Percentiles rank a stretch among this genome's conserved stretches.
Conservation (phyloP, 1,140 invertebrate species). For the Leptinotarsa lineolata region DNA sequence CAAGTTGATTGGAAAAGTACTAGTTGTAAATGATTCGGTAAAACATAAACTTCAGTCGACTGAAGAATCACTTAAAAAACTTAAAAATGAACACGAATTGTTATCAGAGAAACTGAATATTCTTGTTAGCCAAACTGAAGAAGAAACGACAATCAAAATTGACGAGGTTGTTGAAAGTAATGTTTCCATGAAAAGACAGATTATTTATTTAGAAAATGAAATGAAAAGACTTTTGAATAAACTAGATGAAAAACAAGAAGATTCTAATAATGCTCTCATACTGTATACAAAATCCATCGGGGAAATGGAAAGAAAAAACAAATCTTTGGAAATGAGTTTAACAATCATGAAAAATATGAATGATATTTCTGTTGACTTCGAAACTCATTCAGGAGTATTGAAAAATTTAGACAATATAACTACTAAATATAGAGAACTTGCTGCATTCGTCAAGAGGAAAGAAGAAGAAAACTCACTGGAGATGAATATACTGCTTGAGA, state of each 20-base stretch:
- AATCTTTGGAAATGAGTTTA: constrained; percentile 49
- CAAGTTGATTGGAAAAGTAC: not conserved
- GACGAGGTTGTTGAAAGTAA: constrained; percentile 26
- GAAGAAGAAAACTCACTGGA: constrained; percentile 33
- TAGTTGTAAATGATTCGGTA: constrained; percentile 8
- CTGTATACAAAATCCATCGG: constrained; percentile 48
- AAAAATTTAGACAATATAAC: constrained; percentile 53
- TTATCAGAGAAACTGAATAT: constrained; percentile 30
- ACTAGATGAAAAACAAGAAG: constrained; percentile 49
- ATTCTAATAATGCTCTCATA: constrained; percentile 49
- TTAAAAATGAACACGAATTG: constrained; percentile 15
- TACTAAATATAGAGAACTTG: constrained; percentile 51
- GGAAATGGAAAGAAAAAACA: constrained; percentile 48
- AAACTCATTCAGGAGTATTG: constrained; percentile 49
- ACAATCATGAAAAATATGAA: constrained; percentile 49
- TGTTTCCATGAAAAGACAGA: constrained; percentile 28
- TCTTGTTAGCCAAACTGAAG: constrained; percentile 22
- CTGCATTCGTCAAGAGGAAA: constrained; percentile 47
- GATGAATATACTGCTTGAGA: constrained; percentile 41
- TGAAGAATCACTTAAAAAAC: constrained; percentile 11
- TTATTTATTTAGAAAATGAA: constrained; percentile 33
- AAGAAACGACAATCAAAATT: constrained; percentile 23
- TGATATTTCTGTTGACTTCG: constrained; percentile 48
- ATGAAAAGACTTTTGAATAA: constrained; percentile 47
- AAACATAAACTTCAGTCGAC: constrained; percentile 20